phyloP scores from a whole-genome alignment of 2,113 vertebrate genomes.

The Asarcornis scutulata region DNA sequence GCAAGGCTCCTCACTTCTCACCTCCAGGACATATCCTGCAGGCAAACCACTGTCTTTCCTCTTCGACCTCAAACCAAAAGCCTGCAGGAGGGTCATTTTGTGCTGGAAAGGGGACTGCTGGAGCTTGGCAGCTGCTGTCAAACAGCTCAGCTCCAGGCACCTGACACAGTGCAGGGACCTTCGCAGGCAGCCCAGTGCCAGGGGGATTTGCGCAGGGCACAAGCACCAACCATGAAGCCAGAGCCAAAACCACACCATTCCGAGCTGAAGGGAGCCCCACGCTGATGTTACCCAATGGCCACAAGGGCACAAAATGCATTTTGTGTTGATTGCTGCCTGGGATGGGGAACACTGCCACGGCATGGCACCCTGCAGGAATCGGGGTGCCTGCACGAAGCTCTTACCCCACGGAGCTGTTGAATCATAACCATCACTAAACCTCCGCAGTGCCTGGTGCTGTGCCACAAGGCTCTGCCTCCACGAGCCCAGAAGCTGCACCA shows the following conservation, averaged over 20 bases:
- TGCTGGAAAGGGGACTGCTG: not conserved
- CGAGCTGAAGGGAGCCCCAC: too few relatives aligned
- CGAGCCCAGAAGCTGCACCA: not conserved
- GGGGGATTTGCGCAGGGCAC: too few relatives aligned
- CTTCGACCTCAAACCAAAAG: not conserved
- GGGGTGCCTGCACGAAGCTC: not conserved
- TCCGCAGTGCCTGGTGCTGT: fast-evolving
- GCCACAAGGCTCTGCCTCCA: not conserved
- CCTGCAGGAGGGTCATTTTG: not conserved
- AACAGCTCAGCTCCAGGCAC: not conserved
- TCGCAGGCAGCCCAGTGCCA: too few relatives aligned
- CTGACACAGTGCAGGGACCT: not conserved
- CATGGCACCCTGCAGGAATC: not conserved
- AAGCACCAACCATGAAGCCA: too few relatives aligned
- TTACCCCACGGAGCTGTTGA: not conserved
- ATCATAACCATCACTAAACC: not conserved
- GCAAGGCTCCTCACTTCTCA: fast-evolving
- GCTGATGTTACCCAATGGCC: too few relatives aligned
- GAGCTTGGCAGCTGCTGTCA: not conserved
- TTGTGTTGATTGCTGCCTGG: not conserved
- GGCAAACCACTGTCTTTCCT: not conserved
- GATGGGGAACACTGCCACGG: not conserved
- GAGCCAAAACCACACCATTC: too few relatives aligned
- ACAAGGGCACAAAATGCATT: too few relatives aligned
- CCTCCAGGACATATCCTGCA: too few relatives aligned